phyloP scores from a whole-genome alignment of 2,797 vertebrate genomes.

The Tokudaia muenninki region DNA sequence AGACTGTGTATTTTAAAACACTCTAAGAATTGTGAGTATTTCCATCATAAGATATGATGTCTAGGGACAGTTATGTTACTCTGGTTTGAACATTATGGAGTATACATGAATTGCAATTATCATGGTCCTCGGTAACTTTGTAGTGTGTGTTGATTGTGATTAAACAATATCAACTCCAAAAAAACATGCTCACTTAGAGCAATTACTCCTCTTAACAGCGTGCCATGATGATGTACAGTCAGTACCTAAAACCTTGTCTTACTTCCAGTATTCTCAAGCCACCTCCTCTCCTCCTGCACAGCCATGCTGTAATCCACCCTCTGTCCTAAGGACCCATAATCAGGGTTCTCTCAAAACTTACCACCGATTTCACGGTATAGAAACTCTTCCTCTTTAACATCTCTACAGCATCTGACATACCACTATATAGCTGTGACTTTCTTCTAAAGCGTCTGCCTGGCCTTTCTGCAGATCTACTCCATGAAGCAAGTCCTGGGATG shows the following conservation, averaged over 20 bases:
- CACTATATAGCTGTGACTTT: not conserved
- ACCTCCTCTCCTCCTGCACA: not conserved
- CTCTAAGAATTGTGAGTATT: not conserved
- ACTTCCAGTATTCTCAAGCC: not conserved
- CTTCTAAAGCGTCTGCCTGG: not conserved
- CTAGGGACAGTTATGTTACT: not conserved
- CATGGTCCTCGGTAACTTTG: not conserved
- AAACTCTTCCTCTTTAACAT: not conserved
- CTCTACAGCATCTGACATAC: not conserved
- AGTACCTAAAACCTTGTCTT: slow-evolving; percentile 40
- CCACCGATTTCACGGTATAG: not conserved
- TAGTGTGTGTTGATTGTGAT: not conserved
- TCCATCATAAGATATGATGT: not conserved
- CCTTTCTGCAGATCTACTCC: not conserved
- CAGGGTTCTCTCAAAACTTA: not conserved
- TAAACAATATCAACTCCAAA: slow-evolving; percentile 45
- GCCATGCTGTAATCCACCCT: not conserved
- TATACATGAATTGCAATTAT: not conserved
- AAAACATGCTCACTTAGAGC: not conserved
- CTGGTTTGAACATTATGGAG: not conserved
- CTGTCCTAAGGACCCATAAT: not conserved
- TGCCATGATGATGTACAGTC: not conserved
- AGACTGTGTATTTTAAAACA: not conserved
- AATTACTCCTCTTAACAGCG: slow-evolving; percentile 18
- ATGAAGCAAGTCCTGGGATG: not conserved